Conservation (phyloP, 1,140 invertebrate species). For the Gryllus bimaculatus region DNA sequence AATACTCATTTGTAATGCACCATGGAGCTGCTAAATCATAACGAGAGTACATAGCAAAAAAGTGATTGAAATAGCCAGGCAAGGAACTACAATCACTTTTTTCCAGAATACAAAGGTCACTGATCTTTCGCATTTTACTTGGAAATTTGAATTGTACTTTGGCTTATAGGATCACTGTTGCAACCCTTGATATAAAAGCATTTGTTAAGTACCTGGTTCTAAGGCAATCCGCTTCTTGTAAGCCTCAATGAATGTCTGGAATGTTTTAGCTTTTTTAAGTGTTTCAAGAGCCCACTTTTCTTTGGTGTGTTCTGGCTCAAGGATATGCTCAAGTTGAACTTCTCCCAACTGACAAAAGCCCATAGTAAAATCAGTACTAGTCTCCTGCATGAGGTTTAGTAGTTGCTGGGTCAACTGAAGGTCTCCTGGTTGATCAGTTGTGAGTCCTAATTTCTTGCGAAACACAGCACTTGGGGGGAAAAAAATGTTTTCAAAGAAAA, state of each 20-base stretch:
- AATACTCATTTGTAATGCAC: no score
- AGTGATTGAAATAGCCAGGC: no score
- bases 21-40: no score
- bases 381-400: constrained; percentile 49
- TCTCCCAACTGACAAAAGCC: constrained; percentile 48
- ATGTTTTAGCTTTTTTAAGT: constrained; percentile 35
- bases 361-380: constrained; percentile 52
- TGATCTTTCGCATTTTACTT: not conserved
- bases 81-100: no score
- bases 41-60: no score
- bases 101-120: not conserved
- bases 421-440: constrained; percentile 35
- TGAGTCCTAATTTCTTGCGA: constrained; percentile 39
- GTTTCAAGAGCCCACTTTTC: constrained; percentile 40
- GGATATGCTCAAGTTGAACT: constrained; percentile 35
- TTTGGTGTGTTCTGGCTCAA: constrained; percentile 30
- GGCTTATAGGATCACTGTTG: not conserved
- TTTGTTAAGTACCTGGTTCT: not conserved
- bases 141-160: not conserved
- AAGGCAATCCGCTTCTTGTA: not conserved
- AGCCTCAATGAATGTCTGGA: constrained; percentile 35
- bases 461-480: not conserved
- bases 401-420: constrained; percentile 42
- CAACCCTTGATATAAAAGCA: not conserved
- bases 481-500: not conserved